Evolutionary conservation across 2,113 vertebrate genomes (phyloP), one percentile per base, ranked within the genome.

Genomic region (Labeo catla): DNA sequence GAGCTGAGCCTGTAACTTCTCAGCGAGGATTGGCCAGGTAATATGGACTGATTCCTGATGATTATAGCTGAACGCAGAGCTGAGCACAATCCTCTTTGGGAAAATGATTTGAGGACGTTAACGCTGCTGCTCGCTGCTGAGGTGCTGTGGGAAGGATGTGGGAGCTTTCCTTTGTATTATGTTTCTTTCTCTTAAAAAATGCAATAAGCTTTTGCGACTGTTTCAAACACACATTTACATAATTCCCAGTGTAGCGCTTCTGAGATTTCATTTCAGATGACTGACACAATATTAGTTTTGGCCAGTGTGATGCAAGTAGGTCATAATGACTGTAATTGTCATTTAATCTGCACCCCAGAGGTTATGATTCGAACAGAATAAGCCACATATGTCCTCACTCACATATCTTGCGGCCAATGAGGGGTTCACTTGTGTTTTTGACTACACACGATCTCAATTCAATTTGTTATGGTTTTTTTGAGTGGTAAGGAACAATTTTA

Each of bases 51-150:
- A 83, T 88, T 85, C 84, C 85, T 86, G 83, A 45, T 45, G 88
- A 91, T 91, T 87, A 84, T 54, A 50, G 89, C 88, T 89, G 72
- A 82, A 90, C 47, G 86, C 87, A 88, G 83, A 63, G 74, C 88
- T 88, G 84, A 86, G 84, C 87, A 91, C 78, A 86, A 81, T 89
- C 85, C 82, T 82, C 90, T 89, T 90, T 84, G 76, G 73, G 87
- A 87, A 85, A 94, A 93, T 92, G 59, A 89, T 91, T 93, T 88
- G 90, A 93, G 61, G 49, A 89, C 85, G 89, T 90, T 92, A 90
- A 93, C 90, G 2, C 45, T 28, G 86, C 89, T 93, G 89, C 92
- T 92, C 82, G 88, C 88, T 36, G 88, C 87, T 85, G 90, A 92
- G 89, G 81, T 81, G 78, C 84, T 89, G 79, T 84, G 54, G 89